Percentiles rank a stretch among this genome's conserved stretches.
Evolutionary conservation across 2,888 invertebrate genomes (phyloP).

Genomic region (Dryocosmus kuriphilus): DNA sequence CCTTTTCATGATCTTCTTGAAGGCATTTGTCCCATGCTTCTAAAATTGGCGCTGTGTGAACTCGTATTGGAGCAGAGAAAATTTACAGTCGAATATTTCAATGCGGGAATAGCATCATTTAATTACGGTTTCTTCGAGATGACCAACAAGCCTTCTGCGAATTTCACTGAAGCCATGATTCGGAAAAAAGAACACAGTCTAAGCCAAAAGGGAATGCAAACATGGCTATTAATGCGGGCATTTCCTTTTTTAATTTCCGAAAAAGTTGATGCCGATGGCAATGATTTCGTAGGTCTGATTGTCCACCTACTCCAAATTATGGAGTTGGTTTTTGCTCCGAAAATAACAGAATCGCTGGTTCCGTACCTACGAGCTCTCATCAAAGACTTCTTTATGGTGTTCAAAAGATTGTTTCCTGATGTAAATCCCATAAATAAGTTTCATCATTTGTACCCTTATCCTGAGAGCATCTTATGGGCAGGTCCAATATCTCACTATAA

Average conservation of each 20-base stretch:
- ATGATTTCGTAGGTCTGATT: constrained; percentile 44
- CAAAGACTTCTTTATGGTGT: background rate
- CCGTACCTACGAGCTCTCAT: background rate
- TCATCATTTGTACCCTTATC: background rate
- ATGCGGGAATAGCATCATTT: constrained; percentile 47
- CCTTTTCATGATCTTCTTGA: too few species aligned
- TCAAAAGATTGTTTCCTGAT: background rate
- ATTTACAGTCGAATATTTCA: constrained; percentile 46
- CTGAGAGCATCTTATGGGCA: background rate
- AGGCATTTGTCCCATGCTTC: constrained; percentile 12
- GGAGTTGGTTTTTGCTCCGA: constrained; percentile 38
- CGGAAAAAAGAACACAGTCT: constrained; percentile 47
- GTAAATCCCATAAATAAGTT: background rate
- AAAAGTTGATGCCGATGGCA: constrained; percentile 39
- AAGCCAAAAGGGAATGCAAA: constrained; percentile 57
- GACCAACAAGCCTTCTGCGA: constrained; percentile 52
- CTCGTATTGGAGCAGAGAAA: constrained; percentile 17
- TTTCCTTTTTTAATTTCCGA: constrained; percentile 50
- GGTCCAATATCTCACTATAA: background rate
- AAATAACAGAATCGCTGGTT: background rate
- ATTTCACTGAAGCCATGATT: constrained; percentile 49
- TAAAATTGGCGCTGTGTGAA: constrained; percentile 28
- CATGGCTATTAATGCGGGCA: constrained; percentile 52
- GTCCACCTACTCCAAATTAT: constrained; percentile 44
- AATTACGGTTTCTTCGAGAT: constrained; percentile 48